A percentile compares a stretch with the other conserved stretches of the same genome.
These are phyloP conservation scores for Hydriomena furcata DNA, from an alignment of 2,888 invertebrate species.

Conservation along the genomic window DNA sequence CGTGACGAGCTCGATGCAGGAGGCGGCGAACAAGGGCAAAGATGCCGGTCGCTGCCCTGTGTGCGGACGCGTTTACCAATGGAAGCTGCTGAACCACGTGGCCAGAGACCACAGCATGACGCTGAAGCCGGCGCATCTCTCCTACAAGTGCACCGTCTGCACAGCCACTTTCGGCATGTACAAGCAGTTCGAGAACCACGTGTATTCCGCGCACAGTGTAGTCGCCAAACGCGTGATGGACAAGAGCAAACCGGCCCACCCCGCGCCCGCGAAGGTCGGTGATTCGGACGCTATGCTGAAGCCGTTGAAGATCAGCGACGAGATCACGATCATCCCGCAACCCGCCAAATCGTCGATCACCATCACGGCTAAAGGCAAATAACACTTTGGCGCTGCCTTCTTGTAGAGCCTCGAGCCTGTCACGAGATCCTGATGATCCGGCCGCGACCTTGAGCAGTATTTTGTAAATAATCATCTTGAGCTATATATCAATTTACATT, in stretches of 20 bases:
- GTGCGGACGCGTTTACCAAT: slow-evolving; percentile 91
- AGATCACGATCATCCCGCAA: slow-evolving; percentile 96
- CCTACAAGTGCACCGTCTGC: slow-evolving; percentile 97
- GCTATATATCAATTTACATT: slow-evolving; percentile 63
- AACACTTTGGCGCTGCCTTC: slow-evolving; percentile 52
- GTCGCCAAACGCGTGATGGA: slow-evolving; percentile 94
- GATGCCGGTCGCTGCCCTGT: slow-evolving; percentile 97
- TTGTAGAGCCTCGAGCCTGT: slow-evolving; percentile 45
- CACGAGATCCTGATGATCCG: slow-evolving; percentile 45
- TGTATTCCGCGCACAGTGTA: slow-evolving; percentile 96
- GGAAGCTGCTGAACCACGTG: slow-evolving; percentile 96
- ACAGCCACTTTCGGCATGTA: slow-evolving; percentile 98
- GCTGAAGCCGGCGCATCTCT: slow-evolving; percentile 95
- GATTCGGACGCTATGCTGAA: slow-evolving; percentile 88
- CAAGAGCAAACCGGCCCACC: slow-evolving; percentile 73
- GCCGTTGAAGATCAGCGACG: slow-evolving; percentile 94
- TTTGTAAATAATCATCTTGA: slow-evolving; percentile 71
- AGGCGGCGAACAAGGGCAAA: slow-evolving; percentile 97
- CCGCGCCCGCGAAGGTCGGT: slow-evolving; percentile 55
- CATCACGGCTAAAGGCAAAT: slow-evolving; percentile 77
- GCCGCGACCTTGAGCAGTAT: slow-evolving; percentile 69
- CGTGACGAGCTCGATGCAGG: slow-evolving; percentile 98
- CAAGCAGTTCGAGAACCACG: slow-evolving; percentile 97
- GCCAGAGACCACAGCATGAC: slow-evolving; percentile 97
- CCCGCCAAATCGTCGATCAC: slow-evolving; percentile 85